Evolutionary conservation across 2,113 vertebrate genomes (phyloP), one percentile per base, ranked within the genome.

Genomic region (Microtus pennsylvanicus): DNA sequence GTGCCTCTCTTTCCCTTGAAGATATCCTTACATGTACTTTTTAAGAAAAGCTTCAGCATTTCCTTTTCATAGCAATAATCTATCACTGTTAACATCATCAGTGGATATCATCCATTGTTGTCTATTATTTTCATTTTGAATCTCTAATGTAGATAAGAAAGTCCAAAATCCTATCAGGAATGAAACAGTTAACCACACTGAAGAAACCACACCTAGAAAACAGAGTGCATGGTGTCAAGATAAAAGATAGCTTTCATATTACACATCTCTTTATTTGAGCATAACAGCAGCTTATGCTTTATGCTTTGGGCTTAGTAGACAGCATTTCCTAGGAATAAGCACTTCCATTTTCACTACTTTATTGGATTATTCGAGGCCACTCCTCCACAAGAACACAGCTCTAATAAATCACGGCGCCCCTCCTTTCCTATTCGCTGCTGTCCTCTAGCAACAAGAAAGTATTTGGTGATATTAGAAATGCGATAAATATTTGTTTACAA

Each of bases 401-500:
- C 63, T 76, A 50, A 38, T 33, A 87, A 24, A 45, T 87, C 38
- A 91, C 7, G 24, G 35, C 0, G 7, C 21, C 19, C 10, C 22
- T 24, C 24, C 2, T 86, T 35, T 58, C 81, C 81, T 77, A 35
- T 47, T 88, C 52, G 26, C 22, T 81, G 26, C 47, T 76, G 1
- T 67, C 65, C 65, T n/a, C 67, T 35, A 72, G 47, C 82, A 45
- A 21, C 38, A 95, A 63, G 35, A 38, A 91, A 80, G 70, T 89
- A 19, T 14, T 85, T 83, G 75, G 5, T 14, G 14, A 8, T 94
- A 74, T 74, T 75, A 93, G 52, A 61, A 87, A 28, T 77, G 72
- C 65, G 52, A 6, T 93, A 96, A 93, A 67, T 95, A 74, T 91
- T 92, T 95, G 61, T 80, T 89, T 77, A 94, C 55, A 94, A 77